Base-by-base conservation (phyloP, 1,140 invertebrate species). In the Listronotus oregonensis region DNA sequence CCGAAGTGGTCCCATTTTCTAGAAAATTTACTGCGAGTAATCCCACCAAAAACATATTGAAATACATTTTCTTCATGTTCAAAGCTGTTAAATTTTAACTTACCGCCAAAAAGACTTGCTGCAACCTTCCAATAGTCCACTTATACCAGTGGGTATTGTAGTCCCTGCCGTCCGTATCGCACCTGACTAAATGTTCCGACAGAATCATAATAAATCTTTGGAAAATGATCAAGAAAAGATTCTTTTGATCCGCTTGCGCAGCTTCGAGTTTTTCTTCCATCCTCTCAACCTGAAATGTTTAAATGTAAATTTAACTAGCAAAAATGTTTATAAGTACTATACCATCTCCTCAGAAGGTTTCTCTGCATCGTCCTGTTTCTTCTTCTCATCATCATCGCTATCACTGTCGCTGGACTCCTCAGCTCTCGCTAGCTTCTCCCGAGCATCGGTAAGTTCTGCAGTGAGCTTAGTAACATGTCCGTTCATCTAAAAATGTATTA, bases 121-220 rank as follows among this genome's bases (percentile, higher is more conserved):
- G 93, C 11, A 99, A 82, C 69, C 97, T 84, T 57, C 96, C 96
- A 72, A 97, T 89, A 1, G 96, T 97, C 92, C 94, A 97, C 73
- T 90, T 89, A 82, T 97, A 98, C 95, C 96, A 98, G 77, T 91
- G 87, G n/a, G 94, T 97, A 77, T 94, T 92, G 74, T 92, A 95
- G 79, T 97, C 94, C 67, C 90, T 86, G 14, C 91, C 92, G 81
- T 98, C 94, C 4, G 94, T 94, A 78, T 98, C 96, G 79, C 93
- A 95, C 39, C 90, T 84, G 32, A 95, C 92, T 68, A 98, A 85
- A 84, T 98, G 96, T 80, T 99, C 96, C 0, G 95, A 97, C 49
- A 99, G 83, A 70, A 97, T 95, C 91, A 98, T 98, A 66, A 98
- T 98, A 80, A 99, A 99, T 68, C 96, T 85, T 89, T 98, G 95